Percentiles rank a stretch among this genome's conserved stretches.
These are phyloP conservation scores for Cotesia glomerata DNA, from an alignment of 1,140 invertebrate species.

Conservation along the genomic window DNA sequence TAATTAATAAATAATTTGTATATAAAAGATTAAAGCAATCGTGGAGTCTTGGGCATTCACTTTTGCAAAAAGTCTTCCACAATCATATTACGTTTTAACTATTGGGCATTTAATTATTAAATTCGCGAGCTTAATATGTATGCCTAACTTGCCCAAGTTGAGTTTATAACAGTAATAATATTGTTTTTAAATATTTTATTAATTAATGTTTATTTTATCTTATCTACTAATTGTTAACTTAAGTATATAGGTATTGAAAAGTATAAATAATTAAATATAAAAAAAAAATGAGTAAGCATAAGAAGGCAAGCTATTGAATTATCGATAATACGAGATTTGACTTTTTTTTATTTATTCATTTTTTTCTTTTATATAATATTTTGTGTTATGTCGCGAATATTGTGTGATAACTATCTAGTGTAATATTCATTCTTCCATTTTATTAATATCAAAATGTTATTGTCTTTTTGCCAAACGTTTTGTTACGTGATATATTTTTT, in stretches of 20 bases:
- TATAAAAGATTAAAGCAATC: no score
- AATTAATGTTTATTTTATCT: neutral
- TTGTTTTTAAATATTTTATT: neutral
- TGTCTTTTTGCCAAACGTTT: slow-evolving; percentile 29
- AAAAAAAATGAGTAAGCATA: neutral
- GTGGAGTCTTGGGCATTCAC: no score
- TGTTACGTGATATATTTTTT: slow-evolving; percentile 30
- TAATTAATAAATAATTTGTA: no score
- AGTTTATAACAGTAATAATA: slow-evolving; percentile 5
- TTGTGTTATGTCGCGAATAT: slow-evolving; percentile 20
- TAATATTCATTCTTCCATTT: slow-evolving; percentile 39
- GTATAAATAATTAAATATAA: neutral
- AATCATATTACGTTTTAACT: neutral
- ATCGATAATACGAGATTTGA: slow-evolving; percentile 20
- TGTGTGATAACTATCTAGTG: slow-evolving; percentile 33
- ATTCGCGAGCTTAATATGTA: neutral
- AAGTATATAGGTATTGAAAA: neutral
- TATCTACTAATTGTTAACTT: neutral
- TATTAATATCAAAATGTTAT: slow-evolving; percentile 19
- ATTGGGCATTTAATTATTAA: slow-evolving; percentile 21
- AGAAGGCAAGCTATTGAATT: neutral
- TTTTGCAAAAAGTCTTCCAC: neutral
- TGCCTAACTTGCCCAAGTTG: slow-evolving; percentile 23
- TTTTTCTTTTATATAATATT: neutral
- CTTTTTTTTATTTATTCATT: neutral